A percentile compares a stretch with the other conserved stretches of the same genome.
Conservation (phyloP, 2,113 vertebrate genomes). For the Athene noctua region DNA sequence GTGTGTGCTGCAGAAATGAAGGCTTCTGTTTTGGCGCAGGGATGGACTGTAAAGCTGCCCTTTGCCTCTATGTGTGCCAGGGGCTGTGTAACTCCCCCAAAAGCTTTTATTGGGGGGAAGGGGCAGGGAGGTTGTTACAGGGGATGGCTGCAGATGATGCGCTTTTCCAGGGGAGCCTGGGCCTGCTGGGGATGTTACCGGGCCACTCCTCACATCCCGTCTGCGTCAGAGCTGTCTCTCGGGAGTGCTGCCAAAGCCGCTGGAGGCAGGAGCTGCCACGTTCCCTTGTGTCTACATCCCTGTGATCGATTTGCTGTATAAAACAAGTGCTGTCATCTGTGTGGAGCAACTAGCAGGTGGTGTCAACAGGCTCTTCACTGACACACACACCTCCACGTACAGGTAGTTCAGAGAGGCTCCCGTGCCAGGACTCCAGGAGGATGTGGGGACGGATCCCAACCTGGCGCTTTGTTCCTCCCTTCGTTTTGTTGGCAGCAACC, state of each 20-base stretch:
- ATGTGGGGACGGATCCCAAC: not conserved
- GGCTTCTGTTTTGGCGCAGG: not conserved
- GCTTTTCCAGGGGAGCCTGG: not conserved
- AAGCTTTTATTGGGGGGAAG: not conserved
- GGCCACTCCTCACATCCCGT: not conserved
- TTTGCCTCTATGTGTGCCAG: not conserved
- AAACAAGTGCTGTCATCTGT: not conserved
- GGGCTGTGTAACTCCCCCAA: not conserved
- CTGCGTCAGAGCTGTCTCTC: not conserved
- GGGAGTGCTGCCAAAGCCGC: not conserved
- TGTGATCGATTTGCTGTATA: not conserved
- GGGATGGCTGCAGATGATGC: not conserved
- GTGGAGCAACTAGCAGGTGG: not conserved
- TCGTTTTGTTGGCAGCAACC: not conserved
- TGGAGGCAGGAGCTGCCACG: not conserved
- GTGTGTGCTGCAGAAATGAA: rapidly evolving
- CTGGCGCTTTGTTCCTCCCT: not conserved
- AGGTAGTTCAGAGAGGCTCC: not conserved
- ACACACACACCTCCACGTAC: rapidly evolving
- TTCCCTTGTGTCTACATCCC: not conserved
- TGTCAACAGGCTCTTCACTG: not conserved
- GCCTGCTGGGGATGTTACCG: not conserved
- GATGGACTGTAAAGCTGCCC: not conserved
- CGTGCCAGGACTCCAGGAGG: rapidly evolving
- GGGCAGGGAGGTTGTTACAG: not conserved